Conservation (phyloP, 1,140 invertebrate species). For the Hestina assimilis region DNA sequence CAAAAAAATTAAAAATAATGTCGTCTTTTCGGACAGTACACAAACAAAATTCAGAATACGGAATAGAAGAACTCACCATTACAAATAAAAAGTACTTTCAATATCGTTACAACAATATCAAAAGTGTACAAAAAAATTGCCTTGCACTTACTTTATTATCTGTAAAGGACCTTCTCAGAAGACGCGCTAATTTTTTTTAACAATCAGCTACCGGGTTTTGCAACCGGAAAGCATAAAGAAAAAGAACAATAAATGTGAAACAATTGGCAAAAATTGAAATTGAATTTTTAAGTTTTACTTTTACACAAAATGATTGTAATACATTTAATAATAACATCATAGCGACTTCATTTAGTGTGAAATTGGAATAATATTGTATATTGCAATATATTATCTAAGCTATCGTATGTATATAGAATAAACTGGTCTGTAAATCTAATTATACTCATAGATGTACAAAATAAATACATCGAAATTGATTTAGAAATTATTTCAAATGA, state of each 20-base stretch:
- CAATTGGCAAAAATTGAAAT: constrained; percentile 7
- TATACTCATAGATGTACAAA: too few species aligned
- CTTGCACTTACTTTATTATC: constrained; percentile 47
- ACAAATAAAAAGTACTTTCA: constrained; percentile 40
- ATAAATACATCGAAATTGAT: too few species aligned
- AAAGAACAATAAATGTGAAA: constrained; percentile 10
- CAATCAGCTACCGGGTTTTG: constrained; percentile 47
- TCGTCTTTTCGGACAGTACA: not conserved
- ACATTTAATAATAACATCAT: not conserved
- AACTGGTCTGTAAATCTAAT: too few species aligned
- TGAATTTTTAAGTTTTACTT: constrained; percentile 23
- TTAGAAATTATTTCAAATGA: too few species aligned
- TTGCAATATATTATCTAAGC: too few species aligned
- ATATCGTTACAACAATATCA: constrained; percentile 35
- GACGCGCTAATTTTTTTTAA: constrained; percentile 28
- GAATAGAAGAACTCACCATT: constrained; percentile 2
- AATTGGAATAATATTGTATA: too few species aligned
- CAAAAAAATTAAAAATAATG: too few species aligned
- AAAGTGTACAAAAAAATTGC: constrained; percentile 30
- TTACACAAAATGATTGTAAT: constrained; percentile 12
- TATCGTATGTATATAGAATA: too few species aligned
- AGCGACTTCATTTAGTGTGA: too few species aligned
- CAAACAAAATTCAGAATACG: constrained; percentile 6
- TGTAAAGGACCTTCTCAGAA: constrained; percentile 62
- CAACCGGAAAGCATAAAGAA: constrained; percentile 33